These are phyloP conservation scores for Lineus longissimus DNA, from an alignment of 1,140 invertebrate genomes.

Conservation along the genomic window DNA sequence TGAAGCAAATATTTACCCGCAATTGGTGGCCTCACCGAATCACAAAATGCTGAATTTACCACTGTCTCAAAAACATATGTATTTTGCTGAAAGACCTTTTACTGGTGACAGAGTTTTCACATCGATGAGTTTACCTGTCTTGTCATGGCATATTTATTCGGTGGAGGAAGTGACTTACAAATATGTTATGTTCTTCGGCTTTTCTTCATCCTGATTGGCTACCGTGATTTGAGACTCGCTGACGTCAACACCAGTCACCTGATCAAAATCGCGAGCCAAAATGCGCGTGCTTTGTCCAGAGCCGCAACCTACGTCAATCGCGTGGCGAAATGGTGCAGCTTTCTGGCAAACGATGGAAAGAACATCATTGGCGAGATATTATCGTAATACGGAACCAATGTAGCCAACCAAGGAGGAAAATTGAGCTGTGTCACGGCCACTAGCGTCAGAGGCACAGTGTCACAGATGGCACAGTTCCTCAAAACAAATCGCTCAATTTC, in stretches of 20 bases:
- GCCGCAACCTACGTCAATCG: constrained; percentile 1
- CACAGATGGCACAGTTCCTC: too few relatives aligned
- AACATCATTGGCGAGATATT: not conserved
- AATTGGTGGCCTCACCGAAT: too few relatives aligned
- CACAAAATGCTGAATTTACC: too few relatives aligned
- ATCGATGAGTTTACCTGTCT: too few relatives aligned
- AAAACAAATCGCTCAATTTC: too few relatives aligned
- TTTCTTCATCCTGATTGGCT: not conserved
- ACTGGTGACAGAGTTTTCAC: too few relatives aligned
- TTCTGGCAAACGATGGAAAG: not conserved
- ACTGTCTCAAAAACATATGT: too few relatives aligned
- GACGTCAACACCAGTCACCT: not conserved
- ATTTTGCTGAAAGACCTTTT: too few relatives aligned
- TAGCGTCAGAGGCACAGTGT: too few relatives aligned
- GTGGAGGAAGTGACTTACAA: not conserved
- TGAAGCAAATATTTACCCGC: too few relatives aligned
- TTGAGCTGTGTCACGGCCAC: too few relatives aligned
- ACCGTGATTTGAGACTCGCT: not conserved
- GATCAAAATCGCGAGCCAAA: not conserved
- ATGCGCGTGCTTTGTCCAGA: not conserved
- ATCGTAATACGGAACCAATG: not conserved
- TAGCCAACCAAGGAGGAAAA: not conserved
- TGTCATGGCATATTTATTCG: too few relatives aligned
- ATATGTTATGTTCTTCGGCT: not conserved
- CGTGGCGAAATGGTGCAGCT: not conserved